A percentile compares a stretch with the other conserved stretches of the same genome.
Evolutionary conservation across 2,113 vertebrate genomes (phyloP).

Genomic region (Tichodroma muraria): DNA sequence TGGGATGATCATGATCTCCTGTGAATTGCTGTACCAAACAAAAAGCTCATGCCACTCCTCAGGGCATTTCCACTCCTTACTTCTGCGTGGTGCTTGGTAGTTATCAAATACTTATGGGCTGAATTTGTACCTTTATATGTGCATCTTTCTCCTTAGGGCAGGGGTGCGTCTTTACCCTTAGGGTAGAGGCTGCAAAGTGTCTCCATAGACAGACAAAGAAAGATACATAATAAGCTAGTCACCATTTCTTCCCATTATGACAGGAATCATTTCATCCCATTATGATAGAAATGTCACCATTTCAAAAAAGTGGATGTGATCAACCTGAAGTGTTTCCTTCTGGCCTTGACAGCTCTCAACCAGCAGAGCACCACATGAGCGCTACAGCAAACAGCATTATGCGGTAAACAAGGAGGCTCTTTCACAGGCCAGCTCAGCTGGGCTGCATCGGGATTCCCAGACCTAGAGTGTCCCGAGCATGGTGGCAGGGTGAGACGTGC

Average conservation of each 20-base stretch:
- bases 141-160: neutral
- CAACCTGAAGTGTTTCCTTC: neutral
- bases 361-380: neutral
- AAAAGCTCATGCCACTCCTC: neutral
- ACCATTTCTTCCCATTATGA: neutral
- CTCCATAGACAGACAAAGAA: neutral
- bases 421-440: neutral
- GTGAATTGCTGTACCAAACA: neutral
- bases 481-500: rapidly evolving
- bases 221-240: neutral
- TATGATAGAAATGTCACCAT: rapidly evolving
- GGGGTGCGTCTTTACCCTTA: neutral
- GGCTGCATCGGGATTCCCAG: neutral
- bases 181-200: neutral
- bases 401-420: neutral
- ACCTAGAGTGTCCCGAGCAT: rapidly evolving
- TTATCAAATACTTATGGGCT: neutral
- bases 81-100: neutral
- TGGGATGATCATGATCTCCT: neutral
- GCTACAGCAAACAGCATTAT: neutral
- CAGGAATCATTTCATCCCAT: neutral
- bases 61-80: neutral
- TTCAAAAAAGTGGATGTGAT: neutral
- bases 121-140: neutral
- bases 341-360: neutral